Base-by-base conservation (phyloP, 1,140 invertebrate species). In the Bathynomus jamesi region DNA sequence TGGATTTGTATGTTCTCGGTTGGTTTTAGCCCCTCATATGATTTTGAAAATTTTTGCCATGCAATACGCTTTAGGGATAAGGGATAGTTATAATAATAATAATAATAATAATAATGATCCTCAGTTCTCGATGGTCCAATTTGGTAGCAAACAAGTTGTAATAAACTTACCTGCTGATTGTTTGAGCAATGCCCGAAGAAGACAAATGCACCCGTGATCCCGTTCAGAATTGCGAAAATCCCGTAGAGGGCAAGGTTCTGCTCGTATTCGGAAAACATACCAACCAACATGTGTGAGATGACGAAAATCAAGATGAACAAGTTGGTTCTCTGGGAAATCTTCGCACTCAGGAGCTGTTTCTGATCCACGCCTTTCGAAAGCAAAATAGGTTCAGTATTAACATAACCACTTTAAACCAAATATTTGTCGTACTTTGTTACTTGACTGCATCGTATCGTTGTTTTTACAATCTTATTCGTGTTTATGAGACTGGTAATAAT, bases 301-400 rank as follows among this genome's bases (percentile, higher is more conserved):
- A 81, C 78, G 21, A 81, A 32, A 5, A 79, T 79, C 74, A 81
- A 72, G 28, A 81, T 72, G 60, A 81, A 75, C 17, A 81, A 62
- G 60, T 80, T 81, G 0, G 80, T 79, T 13, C 80, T 69, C 60
- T 81, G 80, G 17, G 79, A 80, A 61, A 81, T 78, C 64, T 76
- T 80, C 25, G 63, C 76, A 64, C 71, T 76, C 13, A 61, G 63
- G 30, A 71, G 64, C 60, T 78, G 73, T 3, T 24, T 11, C 27
- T 70, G 65, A 46, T 73, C 71, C 29, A 73, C 32, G 29, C 75
- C 72, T 79, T 72, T 71, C 72, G 32, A 71, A 65, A 64, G 7
- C 24, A 64, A 24, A 64, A 17, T 27, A 17, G 7, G 24, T 64
- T 2, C 2, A 13, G 11, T 11, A 11, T 53, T 53, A 13, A 21